These are phyloP conservation scores for Hucho hucho DNA, from an alignment of 2,113 vertebrate species.

Conservation along the genomic window DNA sequence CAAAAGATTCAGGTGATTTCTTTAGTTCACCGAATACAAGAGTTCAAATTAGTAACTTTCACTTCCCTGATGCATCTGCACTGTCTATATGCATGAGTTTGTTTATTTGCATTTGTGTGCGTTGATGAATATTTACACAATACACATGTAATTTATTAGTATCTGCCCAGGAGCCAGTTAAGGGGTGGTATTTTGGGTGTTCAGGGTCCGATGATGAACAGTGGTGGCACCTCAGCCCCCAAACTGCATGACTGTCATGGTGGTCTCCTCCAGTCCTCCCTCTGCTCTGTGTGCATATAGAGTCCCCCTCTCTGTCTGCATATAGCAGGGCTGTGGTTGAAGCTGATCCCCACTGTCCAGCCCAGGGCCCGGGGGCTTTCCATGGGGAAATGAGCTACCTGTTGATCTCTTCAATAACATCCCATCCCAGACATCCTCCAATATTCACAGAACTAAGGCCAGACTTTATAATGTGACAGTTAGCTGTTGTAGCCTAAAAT, in stretches of 20 bases:
- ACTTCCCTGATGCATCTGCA: not conserved
- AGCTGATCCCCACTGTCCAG: slow-evolving; percentile 59
- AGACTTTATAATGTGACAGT: slow-evolving; percentile 72
- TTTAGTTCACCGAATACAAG: no score
- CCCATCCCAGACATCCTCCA: slow-evolving; percentile 65
- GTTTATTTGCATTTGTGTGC: not conserved
- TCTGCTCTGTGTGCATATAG: not conserved
- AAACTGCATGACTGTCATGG: not conserved
- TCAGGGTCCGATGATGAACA: not conserved
- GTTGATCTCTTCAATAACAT: slow-evolving; percentile 71
- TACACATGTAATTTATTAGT: not conserved
- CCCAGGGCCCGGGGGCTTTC: slow-evolving; percentile 59
- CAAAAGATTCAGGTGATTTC: no score
- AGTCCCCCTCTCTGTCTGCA: not conserved
- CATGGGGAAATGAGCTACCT: slow-evolving; percentile 63
- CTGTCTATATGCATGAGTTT: not conserved
- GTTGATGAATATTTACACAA: not conserved
- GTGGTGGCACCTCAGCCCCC: not conserved
- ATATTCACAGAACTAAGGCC: slow-evolving; percentile 68
- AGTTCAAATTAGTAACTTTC: no score
- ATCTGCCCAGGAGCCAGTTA: not conserved
- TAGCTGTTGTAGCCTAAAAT: slow-evolving; percentile 57
- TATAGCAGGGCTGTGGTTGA: slow-evolving; percentile 47
- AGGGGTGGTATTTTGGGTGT: no score
- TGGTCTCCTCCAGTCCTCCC: not conserved